Conservation (phyloP, 2,113 vertebrate species). For the Mustelus asterias region DNA sequence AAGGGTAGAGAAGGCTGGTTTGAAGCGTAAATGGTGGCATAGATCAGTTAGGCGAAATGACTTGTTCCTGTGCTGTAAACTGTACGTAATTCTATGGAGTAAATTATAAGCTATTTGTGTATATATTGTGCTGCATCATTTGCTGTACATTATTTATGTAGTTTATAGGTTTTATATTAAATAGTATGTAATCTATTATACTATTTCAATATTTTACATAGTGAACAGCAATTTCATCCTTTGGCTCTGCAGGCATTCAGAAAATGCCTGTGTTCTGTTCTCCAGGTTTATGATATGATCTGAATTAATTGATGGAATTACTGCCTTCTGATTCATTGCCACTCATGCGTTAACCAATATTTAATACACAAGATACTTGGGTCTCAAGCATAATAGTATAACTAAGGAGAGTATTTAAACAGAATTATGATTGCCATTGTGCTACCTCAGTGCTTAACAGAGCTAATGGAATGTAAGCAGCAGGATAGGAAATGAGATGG, state of each 20-base stretch:
- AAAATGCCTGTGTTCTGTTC: neutral
- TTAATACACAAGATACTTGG: neutral
- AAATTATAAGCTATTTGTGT: neutral
- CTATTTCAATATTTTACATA: neutral
- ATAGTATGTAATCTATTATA: neutral
- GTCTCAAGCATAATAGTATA: conserved; percentile 8
- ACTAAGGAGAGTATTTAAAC: neutral
- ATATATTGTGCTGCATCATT: neutral
- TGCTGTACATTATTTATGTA: neutral
- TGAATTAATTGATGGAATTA: neutral
- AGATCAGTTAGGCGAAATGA: neutral
- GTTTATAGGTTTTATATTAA: neutral
- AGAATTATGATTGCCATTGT: neutral
- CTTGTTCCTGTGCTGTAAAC: neutral
- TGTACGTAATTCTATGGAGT: neutral
- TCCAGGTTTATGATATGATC: neutral
- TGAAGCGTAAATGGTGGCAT: neutral
- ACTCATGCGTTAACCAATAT: neutral
- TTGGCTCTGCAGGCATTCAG: neutral
- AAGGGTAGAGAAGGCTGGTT: neutral
- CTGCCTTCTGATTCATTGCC: neutral
- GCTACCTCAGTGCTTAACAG: neutral
- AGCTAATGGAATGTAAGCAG: neutral
- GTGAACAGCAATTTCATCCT: neutral
- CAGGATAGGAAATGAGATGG: neutral